Evolutionary conservation across 2,888 invertebrate species (phyloP), one percentile per base, ranked within the genome.

Genomic region (Tuberolachnus salignus): DNA sequence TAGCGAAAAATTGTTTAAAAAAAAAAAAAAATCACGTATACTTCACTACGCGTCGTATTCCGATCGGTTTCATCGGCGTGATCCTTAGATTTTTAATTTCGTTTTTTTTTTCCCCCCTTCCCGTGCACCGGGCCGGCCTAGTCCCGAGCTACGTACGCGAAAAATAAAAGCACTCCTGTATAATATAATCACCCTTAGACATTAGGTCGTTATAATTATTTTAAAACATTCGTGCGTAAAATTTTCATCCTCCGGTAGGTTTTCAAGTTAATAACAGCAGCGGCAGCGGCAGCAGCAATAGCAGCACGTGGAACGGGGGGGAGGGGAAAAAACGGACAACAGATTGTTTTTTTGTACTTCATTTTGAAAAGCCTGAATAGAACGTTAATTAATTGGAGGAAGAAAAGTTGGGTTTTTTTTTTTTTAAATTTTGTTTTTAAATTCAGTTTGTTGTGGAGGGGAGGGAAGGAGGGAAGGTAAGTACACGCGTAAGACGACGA

Each of bases 151-250:
- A 44, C 44, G 26, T 14, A 44, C 44, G 46, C 16, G 16, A 21
- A 63, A 51, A 61, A 72, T 44, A 46, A 59, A 46, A 71, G 6
- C 14, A 46, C n/a, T 3, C 34, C 23, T 16, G 26, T 13, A 34
- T 34, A 34, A 34, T 34, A 46, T 46, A 46, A 46, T 49, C 67
- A 16, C 67, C 55, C 49, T 75, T 42, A 49, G 67, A 26, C 49
- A 42, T 19, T 44, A 23, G 46, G 23, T 49, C 16, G 21, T 21
- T 55, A 44, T 69, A 78, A 78, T 78, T 78, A 78, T 78, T 78
- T 69, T 34, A 78, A 78, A 78, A 78, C 78, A 42, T 78, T 78
- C 78, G 78, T 78, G 78, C 78, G 78, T 67, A 23, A 78, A 78
- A 59, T 78, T 69, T 78, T 74, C 64, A 78, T 67, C 67, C 78